Evolutionary conservation across 2,797 vertebrate species (phyloP), one percentile per base, ranked within the genome.

Genomic region (Gila robusta): DNA sequence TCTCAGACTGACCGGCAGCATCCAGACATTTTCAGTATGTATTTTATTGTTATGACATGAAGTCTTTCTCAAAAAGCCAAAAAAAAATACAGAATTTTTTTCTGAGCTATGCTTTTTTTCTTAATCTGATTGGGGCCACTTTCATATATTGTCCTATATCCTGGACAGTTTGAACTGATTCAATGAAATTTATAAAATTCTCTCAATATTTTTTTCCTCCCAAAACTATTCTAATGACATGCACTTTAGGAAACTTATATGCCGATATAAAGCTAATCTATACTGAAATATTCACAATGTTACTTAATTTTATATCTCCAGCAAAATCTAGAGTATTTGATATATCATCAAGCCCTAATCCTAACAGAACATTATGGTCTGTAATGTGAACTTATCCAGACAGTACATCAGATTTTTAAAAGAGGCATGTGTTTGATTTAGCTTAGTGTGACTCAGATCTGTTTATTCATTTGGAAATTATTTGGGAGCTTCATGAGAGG

Each of bases 381-480:
- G n/a, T 79, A 62, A 59, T 47, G 52, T 71, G 54, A 72, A 85
- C 0, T 80, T 70, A 26, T 41, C 83, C 66, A 79, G 76, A 85
- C 39, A 72, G 66, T 49, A 59, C 37, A 71, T 76, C 37, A 79
- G 66, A 79, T 71, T 79, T 69, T 47, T 35, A 72, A n/a, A 79
- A 85, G 41, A 64, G 23, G 28, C 23, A 16, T 19, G 67, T 85
- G 67, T 71, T 85, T 85, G 67, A 80, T 85, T 85, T 72, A 85
- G 83, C 76, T 72, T 62, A 72, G 37, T 79, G 26, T 85, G 76
- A 71, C 77, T 72, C 39, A 80, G 66, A 72, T 72, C 21, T 85
- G 83, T 85, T 85, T 85, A 79, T 85, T 80, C 77, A 72, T 85
- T 85, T 72, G 77, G 39, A 85, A 71, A 79, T 72, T 39, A 85